Conservation (phyloP, 2,797 vertebrate genomes). For the Peromyscus eremicus region DNA sequence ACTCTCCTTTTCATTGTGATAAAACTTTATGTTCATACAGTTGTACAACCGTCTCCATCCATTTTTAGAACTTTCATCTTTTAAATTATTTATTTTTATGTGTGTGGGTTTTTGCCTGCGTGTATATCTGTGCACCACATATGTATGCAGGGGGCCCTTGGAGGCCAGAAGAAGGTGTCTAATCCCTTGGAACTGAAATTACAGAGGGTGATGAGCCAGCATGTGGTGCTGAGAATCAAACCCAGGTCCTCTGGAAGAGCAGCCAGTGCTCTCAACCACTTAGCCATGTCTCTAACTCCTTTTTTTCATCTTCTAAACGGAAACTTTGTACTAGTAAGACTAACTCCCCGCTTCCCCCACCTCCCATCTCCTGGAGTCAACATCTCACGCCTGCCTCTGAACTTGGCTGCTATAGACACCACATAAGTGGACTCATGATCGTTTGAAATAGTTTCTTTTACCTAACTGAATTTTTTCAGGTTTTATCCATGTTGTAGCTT, state of each 20-base stretch:
- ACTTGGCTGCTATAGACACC: neutral
- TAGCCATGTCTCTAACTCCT: neutral
- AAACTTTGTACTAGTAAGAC: neutral
- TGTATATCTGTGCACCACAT: neutral
- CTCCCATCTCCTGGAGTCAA: neutral
- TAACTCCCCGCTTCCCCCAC: neutral
- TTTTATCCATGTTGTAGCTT: slow-evolving; percentile 23
- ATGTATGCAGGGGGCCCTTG: neutral
- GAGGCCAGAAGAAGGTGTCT: neutral
- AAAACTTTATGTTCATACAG: neutral
- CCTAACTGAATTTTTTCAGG: slow-evolving; percentile 5
- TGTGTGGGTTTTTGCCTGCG: neutral
- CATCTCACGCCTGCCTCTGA: neutral
- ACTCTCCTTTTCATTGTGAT: neutral
- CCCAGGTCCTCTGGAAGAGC: neutral
- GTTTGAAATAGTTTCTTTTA: slow-evolving; percentile 52
- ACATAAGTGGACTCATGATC: neutral
- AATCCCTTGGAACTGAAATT: no score
- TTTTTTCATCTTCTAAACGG: slow-evolving; percentile 17
- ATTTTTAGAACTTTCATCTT: slow-evolving; percentile 4
- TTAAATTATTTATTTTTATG: neutral
- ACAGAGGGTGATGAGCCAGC: neutral
- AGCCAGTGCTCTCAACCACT: neutral
- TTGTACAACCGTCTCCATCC: neutral
- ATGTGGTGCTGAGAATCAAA: neutral